phyloP scores from a whole-genome alignment of 1,140 invertebrate species.

The Reticulitermes speratus region DNA sequence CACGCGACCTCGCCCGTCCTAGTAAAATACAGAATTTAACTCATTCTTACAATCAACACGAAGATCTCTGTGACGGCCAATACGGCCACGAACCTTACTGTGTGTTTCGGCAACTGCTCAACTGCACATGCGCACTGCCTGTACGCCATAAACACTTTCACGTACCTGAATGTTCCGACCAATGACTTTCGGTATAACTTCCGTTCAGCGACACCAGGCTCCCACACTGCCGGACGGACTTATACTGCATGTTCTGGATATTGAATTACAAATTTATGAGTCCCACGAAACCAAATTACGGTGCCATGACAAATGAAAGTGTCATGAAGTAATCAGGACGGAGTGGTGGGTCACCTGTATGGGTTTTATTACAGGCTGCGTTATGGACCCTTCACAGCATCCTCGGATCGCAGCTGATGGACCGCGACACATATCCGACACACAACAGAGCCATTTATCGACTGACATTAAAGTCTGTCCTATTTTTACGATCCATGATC shows the following conservation, averaged over 20 bases:
- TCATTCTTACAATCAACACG: too few relatives aligned
- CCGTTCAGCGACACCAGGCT: not conserved
- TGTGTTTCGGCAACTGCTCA: too few relatives aligned
- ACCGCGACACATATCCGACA: not conserved
- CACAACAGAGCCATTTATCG: not conserved
- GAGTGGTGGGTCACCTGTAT: not conserved
- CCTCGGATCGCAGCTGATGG: not conserved
- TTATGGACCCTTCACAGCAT: not conserved
- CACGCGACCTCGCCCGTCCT: too few relatives aligned
- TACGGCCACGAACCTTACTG: too few relatives aligned
- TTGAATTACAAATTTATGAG: constrained; percentile 18
- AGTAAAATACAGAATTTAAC: too few relatives aligned
- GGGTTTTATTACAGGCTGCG: not conserved
- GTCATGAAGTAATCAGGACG: not conserved
- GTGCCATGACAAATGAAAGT: constrained; percentile 2
- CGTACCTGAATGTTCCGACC: not conserved
- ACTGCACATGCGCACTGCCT: too few relatives aligned
- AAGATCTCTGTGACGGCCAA: too few relatives aligned
- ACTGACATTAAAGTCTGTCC: too few relatives aligned
- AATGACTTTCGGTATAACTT: not conserved
- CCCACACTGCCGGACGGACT: too few relatives aligned
- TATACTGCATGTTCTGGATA: not conserved
- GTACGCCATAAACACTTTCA: too few relatives aligned
- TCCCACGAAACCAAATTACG: constrained; percentile 11
- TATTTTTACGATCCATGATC: too few relatives aligned